Conservation (phyloP, 1,140 invertebrate genomes). For the Drosophila bocqueti region DNA sequence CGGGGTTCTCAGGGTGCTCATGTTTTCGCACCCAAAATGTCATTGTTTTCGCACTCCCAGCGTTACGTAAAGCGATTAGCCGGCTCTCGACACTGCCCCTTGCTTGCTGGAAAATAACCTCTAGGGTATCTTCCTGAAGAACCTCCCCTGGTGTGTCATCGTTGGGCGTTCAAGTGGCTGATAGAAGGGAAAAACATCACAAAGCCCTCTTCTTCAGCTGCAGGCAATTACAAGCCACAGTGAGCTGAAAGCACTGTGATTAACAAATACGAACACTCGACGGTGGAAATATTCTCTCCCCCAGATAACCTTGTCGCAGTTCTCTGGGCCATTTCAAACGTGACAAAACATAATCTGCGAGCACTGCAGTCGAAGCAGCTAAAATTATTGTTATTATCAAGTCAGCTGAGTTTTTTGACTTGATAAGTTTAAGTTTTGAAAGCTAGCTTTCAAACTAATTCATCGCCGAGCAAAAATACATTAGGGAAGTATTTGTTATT, state of each 20-base stretch:
- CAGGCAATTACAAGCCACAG: background rate
- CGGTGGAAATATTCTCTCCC: constrained; percentile 6
- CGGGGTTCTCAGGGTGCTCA: constrained; percentile 30
- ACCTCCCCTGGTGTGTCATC: constrained; percentile 8
- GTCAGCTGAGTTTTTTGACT: background rate
- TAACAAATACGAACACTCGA: constrained; percentile 3
- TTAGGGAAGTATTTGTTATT: constrained; percentile 11
- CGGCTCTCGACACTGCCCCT: constrained; percentile 3
- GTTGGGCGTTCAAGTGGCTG: constrained; percentile 29
- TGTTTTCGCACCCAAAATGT: constrained; percentile 30
- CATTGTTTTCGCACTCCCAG: constrained; percentile 54
- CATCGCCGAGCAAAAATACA: background rate
- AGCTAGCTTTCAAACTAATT: background rate
- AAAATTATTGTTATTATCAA: constrained; percentile 23
- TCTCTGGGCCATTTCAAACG: constrained; percentile 25
- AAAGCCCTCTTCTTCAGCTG: constrained; percentile 27
- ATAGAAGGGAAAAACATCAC: constrained; percentile 6
- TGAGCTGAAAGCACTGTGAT: constrained; percentile 9
- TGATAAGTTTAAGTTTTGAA: constrained; percentile 1
- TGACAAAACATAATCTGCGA: constrained; percentile 25
- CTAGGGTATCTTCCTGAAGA: constrained; percentile 16
- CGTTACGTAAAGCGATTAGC: constrained; percentile 48
- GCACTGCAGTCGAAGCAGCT: background rate
- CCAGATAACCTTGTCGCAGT: constrained; percentile 19
- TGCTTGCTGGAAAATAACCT: constrained; percentile 37